A percentile compares a stretch with the other conserved stretches of the same genome.
These are phyloP conservation scores for Stomatorhinus ivindoensis DNA, from an alignment of 2,113 vertebrate species.

Conservation along the genomic window DNA sequence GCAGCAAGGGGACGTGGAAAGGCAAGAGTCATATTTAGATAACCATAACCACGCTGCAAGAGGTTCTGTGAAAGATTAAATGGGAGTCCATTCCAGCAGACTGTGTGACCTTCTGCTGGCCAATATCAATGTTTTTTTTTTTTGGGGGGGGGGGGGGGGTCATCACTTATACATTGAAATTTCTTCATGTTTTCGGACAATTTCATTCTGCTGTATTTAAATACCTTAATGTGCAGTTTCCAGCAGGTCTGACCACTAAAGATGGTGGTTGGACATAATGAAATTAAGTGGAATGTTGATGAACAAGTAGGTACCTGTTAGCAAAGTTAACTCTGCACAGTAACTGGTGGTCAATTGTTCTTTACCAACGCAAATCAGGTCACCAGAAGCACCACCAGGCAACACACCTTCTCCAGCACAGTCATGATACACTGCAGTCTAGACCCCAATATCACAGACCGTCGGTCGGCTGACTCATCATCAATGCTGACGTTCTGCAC, in stretches of 20 bases:
- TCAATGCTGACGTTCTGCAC: neutral
- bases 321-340: neutral
- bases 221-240: neutral
- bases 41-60: neutral
- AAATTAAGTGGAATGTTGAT: neutral
- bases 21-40: neutral
- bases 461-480: neutral
- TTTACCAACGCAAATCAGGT: neutral
- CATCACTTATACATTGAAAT: too few species aligned
- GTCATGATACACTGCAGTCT: neutral
- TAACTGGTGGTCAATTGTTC: neutral
- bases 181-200: neutral
- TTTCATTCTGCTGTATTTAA: neutral
- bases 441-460: neutral
- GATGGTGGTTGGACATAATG: neutral
- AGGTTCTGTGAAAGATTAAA: neutral
- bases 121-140: neutral
- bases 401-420: neutral
- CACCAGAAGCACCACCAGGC: neutral
- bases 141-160: neutral
- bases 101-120: neutral
- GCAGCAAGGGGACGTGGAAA: conserved; percentile 7
- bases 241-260: neutral
- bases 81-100: neutral
- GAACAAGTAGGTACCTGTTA: neutral